Evolutionary conservation across 1,140 invertebrate genomes (phyloP).

Genomic region (Paralvinella palmiformis): DNA sequence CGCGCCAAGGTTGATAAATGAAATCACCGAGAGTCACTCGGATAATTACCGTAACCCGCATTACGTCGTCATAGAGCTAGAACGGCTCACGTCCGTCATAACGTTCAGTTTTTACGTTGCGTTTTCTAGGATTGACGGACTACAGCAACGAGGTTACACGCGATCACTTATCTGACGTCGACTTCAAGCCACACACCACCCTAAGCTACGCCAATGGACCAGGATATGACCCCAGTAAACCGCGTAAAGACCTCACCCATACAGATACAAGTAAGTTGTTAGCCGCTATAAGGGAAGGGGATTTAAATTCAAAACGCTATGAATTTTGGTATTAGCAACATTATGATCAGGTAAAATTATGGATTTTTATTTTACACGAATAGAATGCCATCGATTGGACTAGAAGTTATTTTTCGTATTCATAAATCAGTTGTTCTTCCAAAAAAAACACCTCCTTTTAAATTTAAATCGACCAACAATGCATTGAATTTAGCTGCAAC

Average conservation of each 20-base stretch:
- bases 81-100: background rate
- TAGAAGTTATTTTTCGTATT: background rate
- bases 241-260: slow-evolving; percentile 18
- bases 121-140: slow-evolving; percentile 3
- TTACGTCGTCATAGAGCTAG: background rate
- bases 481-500: background rate
- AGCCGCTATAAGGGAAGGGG: background rate
- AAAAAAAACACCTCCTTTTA: background rate
- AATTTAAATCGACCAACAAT: background rate
- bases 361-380: background rate
- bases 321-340: background rate
- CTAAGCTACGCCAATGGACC: slow-evolving; percentile 48
- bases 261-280: slow-evolving; percentile 25
- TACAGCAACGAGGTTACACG: background rate
- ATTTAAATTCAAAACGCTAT: background rate
- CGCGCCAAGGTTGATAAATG: background rate
- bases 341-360: background rate
- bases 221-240: slow-evolving; percentile 21
- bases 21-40: background rate
- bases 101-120: background rate
- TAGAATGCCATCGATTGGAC: background rate
- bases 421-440: background rate
- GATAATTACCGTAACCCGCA: background rate
- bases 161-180: slow-evolving; percentile 14
- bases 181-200: slow-evolving; percentile 44